A percentile compares a stretch with the other conserved stretches of the same genome.
Conservation (phyloP, 2,888 invertebrate species). For the Ennomos quercinarius region DNA sequence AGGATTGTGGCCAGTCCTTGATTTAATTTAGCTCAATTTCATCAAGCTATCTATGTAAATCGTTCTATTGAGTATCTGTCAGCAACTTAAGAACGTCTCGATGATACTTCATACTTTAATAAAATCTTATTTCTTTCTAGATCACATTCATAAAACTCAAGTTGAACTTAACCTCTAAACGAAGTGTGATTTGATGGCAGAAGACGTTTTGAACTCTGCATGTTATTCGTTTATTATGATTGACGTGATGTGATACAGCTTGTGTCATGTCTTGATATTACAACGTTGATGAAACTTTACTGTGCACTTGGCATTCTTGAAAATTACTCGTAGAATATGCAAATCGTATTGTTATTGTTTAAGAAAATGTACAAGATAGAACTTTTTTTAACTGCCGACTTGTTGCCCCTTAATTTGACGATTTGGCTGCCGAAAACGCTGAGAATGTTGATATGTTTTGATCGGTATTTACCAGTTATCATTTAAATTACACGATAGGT, state of each 20-base stretch:
- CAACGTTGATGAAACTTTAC: slow-evolving; percentile 20
- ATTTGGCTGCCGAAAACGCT: too few species aligned
- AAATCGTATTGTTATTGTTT: not conserved
- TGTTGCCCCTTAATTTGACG: too few species aligned
- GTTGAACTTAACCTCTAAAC: slow-evolving; percentile 36
- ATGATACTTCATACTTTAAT: not conserved
- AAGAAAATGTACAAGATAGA: not conserved
- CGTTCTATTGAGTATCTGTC: too few species aligned
- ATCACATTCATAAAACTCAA: slow-evolving; percentile 17
- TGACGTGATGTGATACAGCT: slow-evolving; percentile 27
- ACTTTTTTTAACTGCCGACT: too few species aligned
- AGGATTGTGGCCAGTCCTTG: too few species aligned
- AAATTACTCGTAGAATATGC: not conserved
- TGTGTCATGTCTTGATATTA: slow-evolving; percentile 14
- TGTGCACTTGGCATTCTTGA: slow-evolving; percentile 16
- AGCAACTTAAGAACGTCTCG: too few species aligned
- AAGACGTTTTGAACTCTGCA: slow-evolving; percentile 30
- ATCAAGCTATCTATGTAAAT: not conserved
- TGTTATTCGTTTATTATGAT: slow-evolving; percentile 28
- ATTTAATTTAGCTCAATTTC: too few species aligned
- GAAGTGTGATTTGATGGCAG: slow-evolving; percentile 30
- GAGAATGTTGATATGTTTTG: too few species aligned
- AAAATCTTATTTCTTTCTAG: slow-evolving; percentile 3
- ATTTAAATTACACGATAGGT: too few species aligned
- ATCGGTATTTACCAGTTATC: too few species aligned